phyloP scores from a whole-genome alignment of 2,113 vertebrate genomes.

The Menidia beryllina region DNA sequence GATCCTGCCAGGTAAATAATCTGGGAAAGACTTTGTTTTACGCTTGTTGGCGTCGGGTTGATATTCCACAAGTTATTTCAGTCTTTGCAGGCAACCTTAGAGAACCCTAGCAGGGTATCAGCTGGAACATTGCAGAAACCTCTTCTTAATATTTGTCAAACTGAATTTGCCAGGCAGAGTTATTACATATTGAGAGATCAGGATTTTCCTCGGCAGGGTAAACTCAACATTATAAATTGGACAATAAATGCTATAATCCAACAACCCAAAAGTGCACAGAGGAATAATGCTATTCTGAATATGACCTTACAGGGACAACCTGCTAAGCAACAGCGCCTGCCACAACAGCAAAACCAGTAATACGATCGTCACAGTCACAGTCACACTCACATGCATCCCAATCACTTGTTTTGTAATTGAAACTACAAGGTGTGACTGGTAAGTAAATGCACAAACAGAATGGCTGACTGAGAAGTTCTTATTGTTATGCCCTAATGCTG shows the following conservation, averaged over 20 bases:
- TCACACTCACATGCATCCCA: slow-evolving; percentile 29
- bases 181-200: slow-evolving; percentile 70
- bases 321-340: slow-evolving; percentile 23
- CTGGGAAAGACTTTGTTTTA: slow-evolving; percentile 49
- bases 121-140: slow-evolving; percentile 48
- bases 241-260: slow-evolving; percentile 81
- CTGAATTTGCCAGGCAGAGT: slow-evolving; percentile 66
- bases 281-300: slow-evolving; percentile 63
- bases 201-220: slow-evolving; percentile 71
- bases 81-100: slow-evolving; percentile 45
- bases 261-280: slow-evolving; percentile 67
- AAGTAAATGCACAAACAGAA: slow-evolving; percentile 5
- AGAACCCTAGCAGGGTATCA: slow-evolving; percentile 50
- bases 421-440: slow-evolving; percentile 4
- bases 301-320: slow-evolving; percentile 51
- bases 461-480: background rate
- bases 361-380: slow-evolving; percentile 34
- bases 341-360: slow-evolving; percentile 14
- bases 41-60: slow-evolving; percentile 28
- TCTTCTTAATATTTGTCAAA: slow-evolving; percentile 73
- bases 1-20: slow-evolving; percentile 33
- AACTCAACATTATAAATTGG: slow-evolving; percentile 79
- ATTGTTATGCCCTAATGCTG: background rate
- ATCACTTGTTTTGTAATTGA: slow-evolving; percentile 45
- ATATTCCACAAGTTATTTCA: slow-evolving; percentile 57